Conservation (phyloP, 2,888 invertebrate species). For the Ophonus ardosiacus region DNA sequence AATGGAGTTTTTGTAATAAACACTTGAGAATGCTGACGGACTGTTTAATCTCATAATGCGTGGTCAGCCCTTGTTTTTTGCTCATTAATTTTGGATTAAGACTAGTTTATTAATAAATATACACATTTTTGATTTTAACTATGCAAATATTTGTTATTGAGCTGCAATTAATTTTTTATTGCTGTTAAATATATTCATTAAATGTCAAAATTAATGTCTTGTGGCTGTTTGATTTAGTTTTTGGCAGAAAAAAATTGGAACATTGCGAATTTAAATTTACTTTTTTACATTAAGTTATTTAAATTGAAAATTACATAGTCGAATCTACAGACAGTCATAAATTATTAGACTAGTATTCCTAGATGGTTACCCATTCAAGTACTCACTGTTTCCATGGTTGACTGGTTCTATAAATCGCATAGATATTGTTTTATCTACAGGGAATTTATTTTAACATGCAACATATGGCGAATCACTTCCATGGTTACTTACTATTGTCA, state of each 20-base stretch:
- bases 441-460: too few relatives aligned
- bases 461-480: too few relatives aligned
- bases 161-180: not conserved
- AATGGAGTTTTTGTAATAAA: not conserved
- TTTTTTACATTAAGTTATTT: too few relatives aligned
- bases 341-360: too few relatives aligned
- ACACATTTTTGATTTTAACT: not conserved
- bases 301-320: too few relatives aligned
- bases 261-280: too few relatives aligned
- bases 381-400: too few relatives aligned
- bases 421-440: too few relatives aligned
- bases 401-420: too few relatives aligned
- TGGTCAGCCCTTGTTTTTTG: not conserved
- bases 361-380: too few relatives aligned
- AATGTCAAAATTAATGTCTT: not conserved
- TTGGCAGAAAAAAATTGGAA: not conserved
- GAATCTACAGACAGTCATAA: too few relatives aligned
- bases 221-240: not conserved
- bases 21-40: not conserved
- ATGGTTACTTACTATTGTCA: too few relatives aligned
- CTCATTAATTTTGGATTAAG: not conserved
- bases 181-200: not conserved
- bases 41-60: not conserved
- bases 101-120: not conserved
- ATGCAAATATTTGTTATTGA: conserved; percentile 10